A percentile compares a stretch with the other conserved stretches of the same genome.
Conservation (phyloP, 2,797 vertebrate genomes). For the Cyclura pinguis region DNA sequence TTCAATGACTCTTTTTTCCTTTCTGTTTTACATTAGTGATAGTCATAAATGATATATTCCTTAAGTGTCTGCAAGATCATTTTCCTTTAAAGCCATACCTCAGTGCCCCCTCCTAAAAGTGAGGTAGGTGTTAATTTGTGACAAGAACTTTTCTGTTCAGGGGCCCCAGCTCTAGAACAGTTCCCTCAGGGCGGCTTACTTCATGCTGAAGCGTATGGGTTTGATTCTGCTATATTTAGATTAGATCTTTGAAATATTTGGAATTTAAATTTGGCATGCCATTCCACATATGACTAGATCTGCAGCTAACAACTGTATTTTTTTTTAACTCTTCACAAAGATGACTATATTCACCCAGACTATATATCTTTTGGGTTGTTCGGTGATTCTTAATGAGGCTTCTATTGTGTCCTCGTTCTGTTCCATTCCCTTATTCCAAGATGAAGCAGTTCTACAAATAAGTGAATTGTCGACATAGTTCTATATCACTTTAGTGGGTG, state of each 20-base stretch:
- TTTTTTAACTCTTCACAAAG: neutral
- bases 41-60: neutral
- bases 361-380: neutral
- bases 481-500: neutral
- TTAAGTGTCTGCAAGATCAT: neutral
- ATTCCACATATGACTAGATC: neutral
- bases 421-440: neutral
- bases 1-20: neutral
- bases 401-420: neutral
- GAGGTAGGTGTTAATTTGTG: neutral
- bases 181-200: neutral
- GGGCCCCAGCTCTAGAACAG: neutral
- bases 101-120: neutral
- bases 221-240: too few relatives aligned
- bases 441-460: neutral
- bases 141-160: neutral
- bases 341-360: neutral
- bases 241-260: too few relatives aligned
- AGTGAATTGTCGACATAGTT: too few relatives aligned
- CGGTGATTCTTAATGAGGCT: neutral
- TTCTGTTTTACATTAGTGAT: neutral
- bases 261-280: neutral
- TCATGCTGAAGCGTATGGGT: too few relatives aligned
- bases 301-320: too few relatives aligned
- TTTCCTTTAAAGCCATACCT: neutral